Evolutionary conservation across 1,140 invertebrate species (phyloP), one percentile per base, ranked within the genome.

Genomic region (Eriocheir sinensis): DNA sequence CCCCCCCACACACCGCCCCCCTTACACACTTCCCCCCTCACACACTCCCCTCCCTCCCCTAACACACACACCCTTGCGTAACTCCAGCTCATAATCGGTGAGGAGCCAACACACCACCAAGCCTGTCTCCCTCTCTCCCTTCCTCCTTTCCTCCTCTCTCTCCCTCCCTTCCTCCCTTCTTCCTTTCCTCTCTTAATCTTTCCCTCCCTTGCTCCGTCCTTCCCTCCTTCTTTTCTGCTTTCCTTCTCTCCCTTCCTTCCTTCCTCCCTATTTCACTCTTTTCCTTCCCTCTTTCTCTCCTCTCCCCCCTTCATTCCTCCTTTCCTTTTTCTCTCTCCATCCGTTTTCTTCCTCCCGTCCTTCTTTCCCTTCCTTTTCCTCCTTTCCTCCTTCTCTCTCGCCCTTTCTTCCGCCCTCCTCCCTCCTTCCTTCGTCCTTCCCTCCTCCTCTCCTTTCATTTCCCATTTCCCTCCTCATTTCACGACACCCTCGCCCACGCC

Each of bases 11-110:
- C 27, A n/a, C 79, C 79, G 6, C 32, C 3, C 79, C 4, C 32
- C 32, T 9, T n/a, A 27, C 27, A 80, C n/a, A 32, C n/a, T 32
- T 30, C n/a, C 79, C 79, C 34, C 34, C 27, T 6, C 79, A 27
- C 21, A 80, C n/a, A 32, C 27, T 80, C 79, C 34, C 4, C 4
- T 32, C 4, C n/a, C n/a, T 6, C n/a, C n/a, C n/a, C n/a, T n/a
- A n/a, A n/a, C n/a, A 72, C 60, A 72, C 79, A 81, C n/a, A 27
- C n/a, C 21, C 3, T 86, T 86, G 53, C 88, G n/a, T 89, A 89
- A 89, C 41, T 89, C 30, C 27, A 30, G 4, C n/a, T 32, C 41
- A 89, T 53, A 86, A 89, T 48, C 38, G 48, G 89, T 34, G 17
- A 2, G 30, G 48, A 32, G 48, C 89, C 89, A 90, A 90, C 53